Evolutionary conservation across 2,888 invertebrate species (phyloP).

Genomic region (Macaria notata): DNA sequence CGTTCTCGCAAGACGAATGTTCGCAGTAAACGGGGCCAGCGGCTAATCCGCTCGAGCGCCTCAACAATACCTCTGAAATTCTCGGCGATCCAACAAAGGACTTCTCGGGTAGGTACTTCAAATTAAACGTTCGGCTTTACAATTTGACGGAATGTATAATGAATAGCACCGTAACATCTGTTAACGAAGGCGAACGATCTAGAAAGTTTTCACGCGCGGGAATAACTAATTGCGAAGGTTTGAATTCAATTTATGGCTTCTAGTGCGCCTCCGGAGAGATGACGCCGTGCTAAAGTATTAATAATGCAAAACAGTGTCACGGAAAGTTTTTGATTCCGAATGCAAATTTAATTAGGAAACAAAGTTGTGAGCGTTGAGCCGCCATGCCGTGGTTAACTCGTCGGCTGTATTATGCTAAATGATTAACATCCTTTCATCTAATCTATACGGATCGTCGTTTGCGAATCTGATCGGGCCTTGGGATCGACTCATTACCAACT

Average conservation of each 20-base stretch:
- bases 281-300: conserved; percentile 78
- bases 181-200: conserved; percentile 83
- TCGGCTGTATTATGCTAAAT: conserved; percentile 57
- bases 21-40: conserved; percentile 58
- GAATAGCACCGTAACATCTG: conserved; percentile 83
- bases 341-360: conserved; percentile 80
- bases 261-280: conserved; percentile 79
- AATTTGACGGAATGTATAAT: conserved; percentile 82
- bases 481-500: conserved; percentile 32
- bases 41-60: conserved; percentile 63
- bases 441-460: conserved; percentile 29
- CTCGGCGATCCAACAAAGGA: conserved; percentile 72
- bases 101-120: conserved; percentile 75
- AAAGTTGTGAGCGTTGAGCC: conserved; percentile 71
- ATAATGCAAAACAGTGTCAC: conserved; percentile 83
- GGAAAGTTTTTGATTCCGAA: conserved; percentile 80
- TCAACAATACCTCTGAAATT: conserved; percentile 57
- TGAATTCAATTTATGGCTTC: conserved; percentile 82
- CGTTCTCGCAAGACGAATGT: conserved; percentile 61
- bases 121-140: conserved; percentile 82
- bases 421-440: conserved; percentile 53
- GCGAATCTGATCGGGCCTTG: conserved; percentile 25
- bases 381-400: conserved; percentile 63
- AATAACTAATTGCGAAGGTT: conserved; percentile 82
- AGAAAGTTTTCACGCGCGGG: conserved; percentile 82